Evolutionary conservation across 2,888 invertebrate genomes (phyloP).

Genomic region (Arrhopalites spinosus): DNA sequence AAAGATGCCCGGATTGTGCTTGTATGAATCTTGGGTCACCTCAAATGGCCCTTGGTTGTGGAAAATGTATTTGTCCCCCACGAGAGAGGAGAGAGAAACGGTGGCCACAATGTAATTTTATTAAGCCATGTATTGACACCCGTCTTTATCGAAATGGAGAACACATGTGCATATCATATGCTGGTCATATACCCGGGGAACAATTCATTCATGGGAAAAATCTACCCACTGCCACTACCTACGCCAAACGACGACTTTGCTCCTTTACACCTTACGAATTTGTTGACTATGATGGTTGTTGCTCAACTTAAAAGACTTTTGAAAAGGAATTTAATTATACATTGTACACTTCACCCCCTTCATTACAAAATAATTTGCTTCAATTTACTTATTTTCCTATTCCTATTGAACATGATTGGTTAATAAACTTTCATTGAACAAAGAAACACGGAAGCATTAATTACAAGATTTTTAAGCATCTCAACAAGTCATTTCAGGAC

Average conservation of each 20-base stretch:
- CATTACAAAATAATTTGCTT: too few relatives aligned
- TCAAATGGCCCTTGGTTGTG: slow-evolving; percentile 32
- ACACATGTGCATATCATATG: slow-evolving; percentile 48
- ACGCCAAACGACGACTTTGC: slow-evolving; percentile 53
- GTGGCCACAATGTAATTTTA: slow-evolving; percentile 49
- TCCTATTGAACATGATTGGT: not conserved
- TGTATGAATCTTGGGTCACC: slow-evolving; percentile 37
- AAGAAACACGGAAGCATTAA: not conserved
- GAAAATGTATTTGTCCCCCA: slow-evolving; percentile 32
- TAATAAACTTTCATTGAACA: not conserved
- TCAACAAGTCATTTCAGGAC: too few relatives aligned
- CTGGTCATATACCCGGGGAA: slow-evolving; percentile 48
- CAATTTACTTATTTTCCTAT: too few relatives aligned
- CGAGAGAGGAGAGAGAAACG: slow-evolving; percentile 42
- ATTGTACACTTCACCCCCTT: too few relatives aligned
- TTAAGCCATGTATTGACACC: slow-evolving; percentile 51
- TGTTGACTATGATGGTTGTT: slow-evolving; percentile 54
- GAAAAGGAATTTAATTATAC: too few relatives aligned
- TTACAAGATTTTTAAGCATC: too few relatives aligned
- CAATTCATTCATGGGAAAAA: slow-evolving; percentile 52
- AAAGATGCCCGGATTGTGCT: slow-evolving; percentile 33
- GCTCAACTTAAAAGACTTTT: too few relatives aligned
- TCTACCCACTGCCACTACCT: slow-evolving; percentile 52
- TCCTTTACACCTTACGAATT: slow-evolving; percentile 54
- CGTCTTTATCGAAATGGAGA: slow-evolving; percentile 44